These are phyloP conservation scores for Rhinolophus ferrumequinum DNA, from an alignment of 2,113 vertebrate genomes.

Conservation along the genomic window DNA sequence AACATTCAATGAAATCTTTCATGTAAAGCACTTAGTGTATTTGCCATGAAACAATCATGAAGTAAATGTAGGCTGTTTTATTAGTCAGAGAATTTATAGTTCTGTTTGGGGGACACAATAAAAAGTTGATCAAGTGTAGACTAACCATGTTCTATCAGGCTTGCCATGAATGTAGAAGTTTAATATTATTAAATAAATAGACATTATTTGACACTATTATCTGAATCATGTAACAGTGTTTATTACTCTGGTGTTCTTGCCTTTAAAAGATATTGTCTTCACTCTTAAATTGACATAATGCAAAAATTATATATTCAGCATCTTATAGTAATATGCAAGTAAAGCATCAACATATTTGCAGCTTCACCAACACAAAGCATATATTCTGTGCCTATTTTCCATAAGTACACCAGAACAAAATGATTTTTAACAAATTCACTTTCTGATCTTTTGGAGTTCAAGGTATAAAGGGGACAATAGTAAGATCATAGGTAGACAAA, in stretches of 20 bases:
- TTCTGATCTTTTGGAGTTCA: neutral
- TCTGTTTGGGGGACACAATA: neutral
- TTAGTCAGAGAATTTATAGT: neutral
- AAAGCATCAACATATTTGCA: conserved; percentile 12
- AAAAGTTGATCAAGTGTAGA: neutral
- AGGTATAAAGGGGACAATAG: neutral
- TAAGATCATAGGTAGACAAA: neutral
- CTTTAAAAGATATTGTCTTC: conserved; percentile 40
- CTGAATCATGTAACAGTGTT: neutral
- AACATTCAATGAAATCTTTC: neutral
- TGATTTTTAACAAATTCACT: neutral
- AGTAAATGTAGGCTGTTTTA: neutral
- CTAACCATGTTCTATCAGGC: neutral
- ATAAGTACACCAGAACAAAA: neutral
- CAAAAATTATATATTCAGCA: conserved; percentile 44
- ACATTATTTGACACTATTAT: neutral
- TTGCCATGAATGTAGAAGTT: neutral
- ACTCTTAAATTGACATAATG: conserved; percentile 25
- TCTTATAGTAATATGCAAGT: conserved; percentile 8
- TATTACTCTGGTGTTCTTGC: conserved; percentile 48
- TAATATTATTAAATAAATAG: neutral
- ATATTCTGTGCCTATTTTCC: conserved; percentile 29
- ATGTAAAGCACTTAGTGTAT: neutral
- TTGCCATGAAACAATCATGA: neutral
- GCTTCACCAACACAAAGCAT: conserved; percentile 39